Evolutionary conservation across 2,797 vertebrate species (phyloP), one percentile per base, ranked within the genome.

Genomic region (Tachyglossus aculeatus): DNA sequence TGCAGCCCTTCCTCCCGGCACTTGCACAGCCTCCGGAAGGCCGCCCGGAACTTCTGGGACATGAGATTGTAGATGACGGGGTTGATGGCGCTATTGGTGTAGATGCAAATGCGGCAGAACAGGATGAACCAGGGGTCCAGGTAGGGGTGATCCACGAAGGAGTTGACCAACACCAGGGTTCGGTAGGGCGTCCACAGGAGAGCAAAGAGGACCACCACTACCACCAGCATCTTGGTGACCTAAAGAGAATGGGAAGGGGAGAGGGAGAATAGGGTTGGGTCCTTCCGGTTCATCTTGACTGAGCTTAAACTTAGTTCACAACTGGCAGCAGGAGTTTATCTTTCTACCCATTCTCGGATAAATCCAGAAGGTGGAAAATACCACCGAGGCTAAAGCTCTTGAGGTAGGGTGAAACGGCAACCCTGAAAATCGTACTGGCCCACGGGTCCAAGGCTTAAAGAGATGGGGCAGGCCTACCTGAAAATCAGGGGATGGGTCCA

Each of bases 51-150:
- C 87, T 94, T 95, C 88, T 92, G 93, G 9, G 94, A 96, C 94
- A 93, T 94, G 60, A 92, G 92, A 60, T 94, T 95, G 88, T 95
- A 95, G 62, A 95, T 87, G 9, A 95, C 84, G 0, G 95, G 95
- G 88, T 94, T 94, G 83, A 95, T 92, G 29, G 95, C 92, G 1
- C 94, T 96, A 91, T 95, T 94, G 80, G 95, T 88, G 5, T 95
- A 96, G 68, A 96, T 86, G 73, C 93, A 94, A 1, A 78, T 91
- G 22, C 91, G 81, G 67, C 94, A 95, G 68, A 95, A 95, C 19
- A 96, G 88, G 33, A 95, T 60, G 71, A 95, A 94, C 95, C 94
- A 94, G 57, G 89, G 88, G 7, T 94, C 82, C 71, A 93, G 83
- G 75, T 94, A 94, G 9, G 94, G 94, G 1, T 48, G 80, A 29